These are phyloP conservation scores for Hydractinia symbiolongicarpus DNA, from an alignment of 30 jellyfish, hydroid and myxozoan genomes.

Conservation along the genomic window DNA sequence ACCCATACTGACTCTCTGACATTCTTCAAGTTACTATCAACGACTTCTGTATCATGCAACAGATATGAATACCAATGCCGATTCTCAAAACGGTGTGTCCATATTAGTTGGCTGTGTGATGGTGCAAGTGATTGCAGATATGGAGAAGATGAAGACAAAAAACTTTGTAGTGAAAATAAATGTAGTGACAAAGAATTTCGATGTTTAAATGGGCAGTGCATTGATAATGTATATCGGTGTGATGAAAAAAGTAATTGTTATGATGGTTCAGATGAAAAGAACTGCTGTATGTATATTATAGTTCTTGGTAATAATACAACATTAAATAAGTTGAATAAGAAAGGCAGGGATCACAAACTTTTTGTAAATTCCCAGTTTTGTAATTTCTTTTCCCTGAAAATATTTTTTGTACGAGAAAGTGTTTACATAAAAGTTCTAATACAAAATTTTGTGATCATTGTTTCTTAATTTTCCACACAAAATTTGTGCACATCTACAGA, in stretches of 20 bases:
- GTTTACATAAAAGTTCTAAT: too few relatives aligned
- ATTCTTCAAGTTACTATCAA: too few relatives aligned
- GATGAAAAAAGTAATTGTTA: slow-evolving; percentile 70
- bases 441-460: too few relatives aligned
- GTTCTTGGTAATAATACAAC: background rate
- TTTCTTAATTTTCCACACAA: too few relatives aligned
- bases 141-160: slow-evolving; percentile 65
- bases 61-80: slow-evolving; percentile 30
- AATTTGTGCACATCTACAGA: too few relatives aligned
- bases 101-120: slow-evolving; percentile 71
- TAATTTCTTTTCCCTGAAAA: too few relatives aligned
- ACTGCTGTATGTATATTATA: slow-evolving; percentile 14
- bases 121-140: slow-evolving; percentile 75
- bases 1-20: too few relatives aligned
- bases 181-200: slow-evolving; percentile 58
- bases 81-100: slow-evolving; percentile 41
- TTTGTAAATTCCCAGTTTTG: too few relatives aligned
- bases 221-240: slow-evolving; percentile 46
- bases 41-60: slow-evolving; percentile 38
- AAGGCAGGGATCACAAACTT: too few relatives aligned
- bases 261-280: slow-evolving; percentile 80
- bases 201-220: slow-evolving; percentile 75
- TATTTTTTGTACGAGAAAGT: too few relatives aligned
- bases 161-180: slow-evolving; percentile 28
- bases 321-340: too few relatives aligned